Percentiles rank a stretch among this genome's conserved stretches.
Evolutionary conservation across 2,797 vertebrate genomes (phyloP).

Genomic region (Rhinatrema bivittatum): DNA sequence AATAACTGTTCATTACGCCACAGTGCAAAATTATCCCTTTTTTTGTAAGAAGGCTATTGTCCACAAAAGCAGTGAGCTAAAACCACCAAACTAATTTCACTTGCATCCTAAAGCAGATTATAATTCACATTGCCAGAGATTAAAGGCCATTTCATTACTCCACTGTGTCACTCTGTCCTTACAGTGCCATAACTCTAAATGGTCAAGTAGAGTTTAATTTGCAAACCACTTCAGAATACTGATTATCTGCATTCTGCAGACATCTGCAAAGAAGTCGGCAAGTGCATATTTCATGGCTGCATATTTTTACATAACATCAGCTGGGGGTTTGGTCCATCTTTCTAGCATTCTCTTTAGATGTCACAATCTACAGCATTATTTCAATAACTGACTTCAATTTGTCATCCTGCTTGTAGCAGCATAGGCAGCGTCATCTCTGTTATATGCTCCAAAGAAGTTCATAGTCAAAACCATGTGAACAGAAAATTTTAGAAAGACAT

Average conservation of each 20-base stretch:
- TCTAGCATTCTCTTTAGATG: constrained; percentile 23
- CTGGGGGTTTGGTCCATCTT: constrained; percentile 5
- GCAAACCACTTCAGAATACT: constrained; percentile 32
- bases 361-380: constrained; percentile 32
- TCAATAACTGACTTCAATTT: constrained; percentile 44
- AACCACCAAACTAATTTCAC: constrained; percentile 17
- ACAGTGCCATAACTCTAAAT: constrained; percentile 31
- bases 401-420: constrained; percentile 36
- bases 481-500: too few relatives aligned
- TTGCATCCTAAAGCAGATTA: constrained; percentile 15
- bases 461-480: constrained; percentile 28
- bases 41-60: neutral
- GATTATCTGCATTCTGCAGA: constrained; percentile 36
- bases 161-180: constrained; percentile 13
- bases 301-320: constrained; percentile 40
- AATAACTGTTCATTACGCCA: neutral
- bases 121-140: constrained; percentile 29
- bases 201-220: constrained; percentile 49
- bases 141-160: constrained; percentile 32
- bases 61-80: neutral
- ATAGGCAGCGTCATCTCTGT: constrained; percentile 27
- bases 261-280: constrained; percentile 32
- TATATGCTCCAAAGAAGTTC: constrained; percentile 29
- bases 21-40: neutral
- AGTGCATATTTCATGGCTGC: constrained; percentile 38